Evolutionary conservation across 2,797 vertebrate species (phyloP).

Genomic region (Lepus oiostolus): DNA sequence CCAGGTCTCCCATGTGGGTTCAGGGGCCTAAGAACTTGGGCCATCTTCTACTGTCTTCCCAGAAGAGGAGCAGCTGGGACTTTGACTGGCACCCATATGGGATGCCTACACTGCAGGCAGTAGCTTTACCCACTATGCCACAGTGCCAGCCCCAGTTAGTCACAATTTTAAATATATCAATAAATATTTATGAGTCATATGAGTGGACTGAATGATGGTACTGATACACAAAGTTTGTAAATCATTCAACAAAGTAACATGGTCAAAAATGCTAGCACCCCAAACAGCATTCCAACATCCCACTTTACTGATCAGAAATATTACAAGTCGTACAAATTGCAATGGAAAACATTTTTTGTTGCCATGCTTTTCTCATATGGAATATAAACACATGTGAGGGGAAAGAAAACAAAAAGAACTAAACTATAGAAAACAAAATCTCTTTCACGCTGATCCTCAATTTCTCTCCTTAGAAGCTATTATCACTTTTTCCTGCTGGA

Average conservation of each 20-base stretch:
- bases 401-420: not conserved
- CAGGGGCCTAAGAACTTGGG: no score
- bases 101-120: no score
- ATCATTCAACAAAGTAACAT: not conserved
- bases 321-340: no score
- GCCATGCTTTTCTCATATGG: conserved; percentile 1
- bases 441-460: not conserved
- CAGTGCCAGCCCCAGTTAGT: no score
- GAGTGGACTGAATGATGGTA: not conserved
- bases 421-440: not conserved
- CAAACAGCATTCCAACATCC: not conserved
- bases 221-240: not conserved
- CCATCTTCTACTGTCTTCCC: no score
- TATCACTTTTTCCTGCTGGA: not conserved
- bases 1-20: no score
- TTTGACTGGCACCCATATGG: no score
- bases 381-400: not conserved
- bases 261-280: not conserved
- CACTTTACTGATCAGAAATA: not conserved
- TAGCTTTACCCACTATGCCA: no score
- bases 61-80: no score
- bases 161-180: not conserved
- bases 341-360: not conserved
- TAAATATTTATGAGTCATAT: not conserved
- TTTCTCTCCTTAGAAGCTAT: not conserved